Conservation (phyloP, 2,113 vertebrate genomes). For the Hassar affinis region DNA sequence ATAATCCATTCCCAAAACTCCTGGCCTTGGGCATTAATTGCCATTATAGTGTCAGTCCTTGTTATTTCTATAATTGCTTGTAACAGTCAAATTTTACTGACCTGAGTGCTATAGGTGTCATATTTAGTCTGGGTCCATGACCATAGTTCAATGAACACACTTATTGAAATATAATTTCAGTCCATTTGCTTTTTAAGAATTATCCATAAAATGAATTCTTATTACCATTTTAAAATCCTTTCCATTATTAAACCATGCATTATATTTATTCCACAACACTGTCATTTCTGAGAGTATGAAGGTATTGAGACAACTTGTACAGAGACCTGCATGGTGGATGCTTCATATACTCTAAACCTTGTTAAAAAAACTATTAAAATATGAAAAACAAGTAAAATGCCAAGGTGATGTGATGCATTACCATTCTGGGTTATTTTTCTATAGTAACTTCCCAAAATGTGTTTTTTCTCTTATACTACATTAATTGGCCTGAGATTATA, state of each 20-base stretch:
- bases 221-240: not conserved
- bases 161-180: too few relatives aligned
- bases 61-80: constrained; percentile 12
- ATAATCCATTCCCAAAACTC: not conserved
- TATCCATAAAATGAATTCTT: not conserved
- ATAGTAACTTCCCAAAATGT: not conserved
- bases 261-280: not conserved
- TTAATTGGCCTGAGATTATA: not conserved
- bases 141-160: too few relatives aligned
- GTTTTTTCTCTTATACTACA: not conserved
- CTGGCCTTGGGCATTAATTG: not conserved
- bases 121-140: not conserved
- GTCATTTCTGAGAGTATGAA: not conserved
- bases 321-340: not conserved
- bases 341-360: not conserved
- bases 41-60: constrained; percentile 2
- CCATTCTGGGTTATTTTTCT: not conserved
- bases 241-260: not conserved
- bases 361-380: not conserved
- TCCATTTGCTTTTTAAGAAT: too few relatives aligned
- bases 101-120: not conserved
- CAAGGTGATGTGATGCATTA: not conserved
- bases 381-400: not conserved
- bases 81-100: not conserved
- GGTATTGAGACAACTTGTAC: not conserved